Evolutionary conservation across 2,797 vertebrate species (phyloP), one percentile per base, ranked within the genome.

Genomic region (Aeoliscus strigatus): DNA sequence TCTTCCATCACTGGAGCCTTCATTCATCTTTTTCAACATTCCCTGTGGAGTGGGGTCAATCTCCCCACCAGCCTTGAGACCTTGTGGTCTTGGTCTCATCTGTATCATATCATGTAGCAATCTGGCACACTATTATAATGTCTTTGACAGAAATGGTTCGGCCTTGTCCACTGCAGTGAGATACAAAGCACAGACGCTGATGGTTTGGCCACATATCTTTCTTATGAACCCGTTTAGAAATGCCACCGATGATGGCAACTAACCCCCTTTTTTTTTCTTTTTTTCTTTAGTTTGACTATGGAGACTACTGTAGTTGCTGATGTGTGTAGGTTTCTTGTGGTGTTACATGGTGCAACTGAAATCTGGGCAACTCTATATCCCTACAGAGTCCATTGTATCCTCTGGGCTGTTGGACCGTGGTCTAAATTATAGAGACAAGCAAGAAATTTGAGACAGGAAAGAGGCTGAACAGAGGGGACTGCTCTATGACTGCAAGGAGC

Each of bases 361-460:
- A 75, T 55, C 40, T 60, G 62, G 51, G 30, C 43, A 70, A 36
- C 10, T 32, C 53, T 63, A 45, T 4, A 25, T 2, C 24, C 6
- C 5, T 34, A 70, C 67, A 64, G 69, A 70, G 67, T 70, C 53
- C 56, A 70, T 37, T 60, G 43, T 61, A 67, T 48, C 60, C 66
- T 69, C 62, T 65, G 60, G 76, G 61, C 65, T 67, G 65, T 33
- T 71, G 70, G 58, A 60, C 8, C n/a, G 44, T 67, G 75, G 56
- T 66, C 71, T 82, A 52, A 72, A 81, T 83, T 75, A 70, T 48
- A 76, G 44, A 69, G 51, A 54, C 31, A 55, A 61, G 48, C 35
- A 26, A 32, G 70, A 78, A 51, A 78, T 75, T 63, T 68, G 56
- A 80, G 65, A 73, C 53, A 73, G 70, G 73, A 64, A 65, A 51